Evolutionary conservation across 2,113 vertebrate genomes (phyloP).

Genomic region (Pluvialis apricaria): DNA sequence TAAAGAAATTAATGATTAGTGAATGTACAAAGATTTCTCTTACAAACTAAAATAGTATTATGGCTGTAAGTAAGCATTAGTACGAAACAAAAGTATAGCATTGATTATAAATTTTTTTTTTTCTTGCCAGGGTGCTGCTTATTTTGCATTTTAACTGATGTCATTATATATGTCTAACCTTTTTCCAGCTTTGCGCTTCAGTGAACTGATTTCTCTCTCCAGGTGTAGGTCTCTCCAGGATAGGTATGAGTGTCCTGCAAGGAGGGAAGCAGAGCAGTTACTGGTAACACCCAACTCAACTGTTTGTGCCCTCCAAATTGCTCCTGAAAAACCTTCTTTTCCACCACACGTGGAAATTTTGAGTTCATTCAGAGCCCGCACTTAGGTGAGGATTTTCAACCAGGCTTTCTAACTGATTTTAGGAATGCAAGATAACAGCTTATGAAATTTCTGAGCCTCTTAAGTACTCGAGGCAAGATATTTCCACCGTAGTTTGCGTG

Average conservation of each 20-base stretch:
- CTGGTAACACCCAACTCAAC: not conserved
- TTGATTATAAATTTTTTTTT: not conserved
- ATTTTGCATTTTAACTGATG: not conserved
- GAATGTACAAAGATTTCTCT: not conserved
- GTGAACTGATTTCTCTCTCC: not conserved
- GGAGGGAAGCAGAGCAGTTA: not conserved
- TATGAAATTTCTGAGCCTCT: not conserved
- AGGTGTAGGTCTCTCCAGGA: not conserved
- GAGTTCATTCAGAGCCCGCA: not conserved
- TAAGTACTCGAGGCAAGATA: not conserved
- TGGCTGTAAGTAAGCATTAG: not conserved
- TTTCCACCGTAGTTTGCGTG: not conserved
- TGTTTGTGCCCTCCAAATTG: not conserved
- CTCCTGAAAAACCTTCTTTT: not conserved
- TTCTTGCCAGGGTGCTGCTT: not conserved
- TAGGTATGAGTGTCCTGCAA: not conserved
- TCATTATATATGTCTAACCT: not conserved
- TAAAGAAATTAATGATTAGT: not conserved
- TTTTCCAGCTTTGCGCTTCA: not conserved
- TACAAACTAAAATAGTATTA: not conserved
- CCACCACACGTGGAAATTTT: not conserved
- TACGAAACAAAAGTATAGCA: not conserved
- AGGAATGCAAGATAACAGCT: not conserved
- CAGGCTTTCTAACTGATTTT: not conserved
- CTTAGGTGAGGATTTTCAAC: not conserved